Evolutionary conservation across 2,113 vertebrate genomes (phyloP), one percentile per base, ranked within the genome.

Genomic region (Neodon shergylaensis): DNA sequence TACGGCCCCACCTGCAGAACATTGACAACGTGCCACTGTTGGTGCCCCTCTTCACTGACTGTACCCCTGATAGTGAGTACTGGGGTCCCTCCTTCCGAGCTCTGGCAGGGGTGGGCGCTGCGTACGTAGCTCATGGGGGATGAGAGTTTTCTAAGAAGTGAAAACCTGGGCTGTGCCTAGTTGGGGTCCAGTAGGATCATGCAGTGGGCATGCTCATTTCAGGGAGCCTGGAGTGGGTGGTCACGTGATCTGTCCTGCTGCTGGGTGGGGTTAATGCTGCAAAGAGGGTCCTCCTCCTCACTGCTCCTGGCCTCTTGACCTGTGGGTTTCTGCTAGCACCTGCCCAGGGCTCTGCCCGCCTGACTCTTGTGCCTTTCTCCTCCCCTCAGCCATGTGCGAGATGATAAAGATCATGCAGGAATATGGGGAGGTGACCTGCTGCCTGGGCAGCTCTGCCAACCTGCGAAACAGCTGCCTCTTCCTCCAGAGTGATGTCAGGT

Each of bases 371-470:
- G 79, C 22, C 68, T 76, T 94, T 14, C 3, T 1, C 47, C 49
- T 96, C 2, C 92, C 94, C 90, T 83, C 98, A 99, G 99, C 99
- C 97, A 99, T 99, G 99, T 99, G 99, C 95, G 99, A 99, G 98
- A 99, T 99, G 99, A 99, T 99, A 96, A 99, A 99, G 98, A 99
- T 99, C 98, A 99, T 99, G 99, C 99, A 99, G 98, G 99, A 99
- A 95, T 99, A 99, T 0, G 99, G 99, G 95, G 99, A 99, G 98
- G 99, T 99, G 39, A 99, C 99, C 0, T 99, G 99, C 98, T 99
- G 99, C 96, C 98, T 99, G 97, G 99, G 99, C 68, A 99, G 99
- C 96, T 99, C 99, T 0, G 99, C 99, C 94, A 99, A 99, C 97
- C 99, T 99, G 94, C 98, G 99, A 10, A 99, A 99, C 97, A 99